These are phyloP conservation scores for Coreius guichenoti DNA, from an alignment of 2,797 vertebrate species.

Conservation along the genomic window DNA sequence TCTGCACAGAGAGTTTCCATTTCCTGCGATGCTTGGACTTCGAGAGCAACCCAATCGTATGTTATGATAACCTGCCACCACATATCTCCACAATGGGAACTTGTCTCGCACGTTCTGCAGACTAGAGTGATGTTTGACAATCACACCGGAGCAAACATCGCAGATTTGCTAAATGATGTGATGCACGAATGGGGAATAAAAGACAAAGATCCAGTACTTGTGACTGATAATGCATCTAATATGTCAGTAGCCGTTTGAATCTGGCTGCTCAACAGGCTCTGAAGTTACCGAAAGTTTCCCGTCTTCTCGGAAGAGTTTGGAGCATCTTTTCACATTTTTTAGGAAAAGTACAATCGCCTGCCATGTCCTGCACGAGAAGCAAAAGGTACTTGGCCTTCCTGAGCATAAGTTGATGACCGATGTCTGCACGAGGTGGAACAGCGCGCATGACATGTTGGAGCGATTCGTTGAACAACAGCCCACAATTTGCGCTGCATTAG, in stretches of 20 bases:
- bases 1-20: neutral
- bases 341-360: neutral
- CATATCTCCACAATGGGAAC: neutral
- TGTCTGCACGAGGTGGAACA: neutral
- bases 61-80: neutral
- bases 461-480: neutral
- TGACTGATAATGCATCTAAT: neutral
- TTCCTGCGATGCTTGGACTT: neutral
- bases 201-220: neutral
- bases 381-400: neutral
- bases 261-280: neutral
- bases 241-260: too few relatives aligned
- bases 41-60: neutral
- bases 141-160: neutral
- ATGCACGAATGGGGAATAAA: neutral
- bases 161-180: neutral
- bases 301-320: neutral
- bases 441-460: neutral
- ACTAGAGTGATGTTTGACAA: neutral
- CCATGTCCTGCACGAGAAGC: neutral
- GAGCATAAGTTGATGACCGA: neutral
- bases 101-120: neutral
- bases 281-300: neutral
- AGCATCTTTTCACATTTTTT: neutral
- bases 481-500: neutral